A percentile compares a stretch with the other conserved stretches of the same genome.
Conservation (phyloP, 2,797 vertebrate genomes). For the Lacerta bilineata region DNA sequence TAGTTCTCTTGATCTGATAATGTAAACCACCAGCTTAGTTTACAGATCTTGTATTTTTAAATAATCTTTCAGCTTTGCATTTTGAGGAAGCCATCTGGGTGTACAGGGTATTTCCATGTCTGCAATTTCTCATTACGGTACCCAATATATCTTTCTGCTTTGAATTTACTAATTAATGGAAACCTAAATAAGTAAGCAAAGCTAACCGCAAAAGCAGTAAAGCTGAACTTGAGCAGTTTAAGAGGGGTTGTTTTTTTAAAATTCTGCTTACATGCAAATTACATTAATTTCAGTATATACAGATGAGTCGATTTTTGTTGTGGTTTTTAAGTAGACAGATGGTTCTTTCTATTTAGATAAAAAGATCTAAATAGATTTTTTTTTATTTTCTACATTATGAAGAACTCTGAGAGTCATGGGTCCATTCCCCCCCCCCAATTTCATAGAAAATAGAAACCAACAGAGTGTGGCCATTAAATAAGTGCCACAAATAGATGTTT, state of each 20-base stretch:
- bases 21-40: conserved; percentile 19
- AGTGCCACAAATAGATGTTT: background rate
- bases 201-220: conserved; percentile 70
- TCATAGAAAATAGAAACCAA: background rate
- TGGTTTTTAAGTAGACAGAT: conserved; percentile 65
- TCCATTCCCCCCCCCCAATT: conserved; percentile 19
- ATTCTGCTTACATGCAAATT: conserved; percentile 71
- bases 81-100: background rate
- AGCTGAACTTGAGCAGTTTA: conserved; percentile 69
- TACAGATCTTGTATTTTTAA: background rate
- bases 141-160: conserved; percentile 34
- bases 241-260: conserved; percentile 50
- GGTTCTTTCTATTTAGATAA: conserved; percentile 71
- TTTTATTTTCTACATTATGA: too few relatives aligned
- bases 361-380: conserved; percentile 38
- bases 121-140: background rate
- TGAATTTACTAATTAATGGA: conserved; percentile 64
- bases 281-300: conserved; percentile 62
- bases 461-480: background rate
- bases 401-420: too few relatives aligned
- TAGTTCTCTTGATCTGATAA: conserved; percentile 17
- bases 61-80: background rate
- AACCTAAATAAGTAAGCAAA: conserved; percentile 69
- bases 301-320: conserved; percentile 55
- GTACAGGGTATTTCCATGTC: background rate